Base-by-base conservation (phyloP, 2,888 invertebrate species). In the Eudemis profundana region DNA sequence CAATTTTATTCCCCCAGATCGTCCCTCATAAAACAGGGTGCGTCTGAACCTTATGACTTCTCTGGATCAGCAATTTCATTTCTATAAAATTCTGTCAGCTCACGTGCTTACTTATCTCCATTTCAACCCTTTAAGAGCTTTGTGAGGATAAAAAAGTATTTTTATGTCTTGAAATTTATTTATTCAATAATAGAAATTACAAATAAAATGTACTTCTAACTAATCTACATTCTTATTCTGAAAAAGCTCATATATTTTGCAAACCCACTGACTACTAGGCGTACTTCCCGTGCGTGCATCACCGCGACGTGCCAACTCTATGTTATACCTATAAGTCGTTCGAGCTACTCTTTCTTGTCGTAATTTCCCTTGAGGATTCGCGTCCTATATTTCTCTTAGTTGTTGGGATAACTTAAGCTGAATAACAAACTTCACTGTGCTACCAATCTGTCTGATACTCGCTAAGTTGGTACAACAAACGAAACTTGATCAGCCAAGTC, bases 321-420 rank as follows among this genome's bases (percentile, higher is more conserved):
- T 50, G 50, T 59, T 51, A 51, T 62, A 54, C 63, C 14, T 56
- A 51, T 46, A 29, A 51, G 21, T 29, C 51, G 27, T 64, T 51
- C 44, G 36, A 60, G 46, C 46, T 59, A 67, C 67, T 61, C 60
- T 64, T 65, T 64, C 49, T 61, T 38, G 51, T 44, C 54, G 64
- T 68, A 65, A 68, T 68, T 68, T 68, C 67, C 64, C 67, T 8
- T 3, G 67, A 61, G 67, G 54, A 50, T 60, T 54, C 54, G 29
- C 50, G 59, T 60, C 50, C 49, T 57, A 60, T 61, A 65, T 60
- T 65, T 60, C 51, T 65, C 65, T 65, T 65, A 65, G 65, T 65
- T 65, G 38, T 53, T 46, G 53, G 54, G 60, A 65, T 65, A 65
- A 60, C 65, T 60, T 65, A 53, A 53, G 65, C 60, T 46, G 44